phyloP scores from a whole-genome alignment of 2,113 vertebrate species.

The Copsychus sechellarum region DNA sequence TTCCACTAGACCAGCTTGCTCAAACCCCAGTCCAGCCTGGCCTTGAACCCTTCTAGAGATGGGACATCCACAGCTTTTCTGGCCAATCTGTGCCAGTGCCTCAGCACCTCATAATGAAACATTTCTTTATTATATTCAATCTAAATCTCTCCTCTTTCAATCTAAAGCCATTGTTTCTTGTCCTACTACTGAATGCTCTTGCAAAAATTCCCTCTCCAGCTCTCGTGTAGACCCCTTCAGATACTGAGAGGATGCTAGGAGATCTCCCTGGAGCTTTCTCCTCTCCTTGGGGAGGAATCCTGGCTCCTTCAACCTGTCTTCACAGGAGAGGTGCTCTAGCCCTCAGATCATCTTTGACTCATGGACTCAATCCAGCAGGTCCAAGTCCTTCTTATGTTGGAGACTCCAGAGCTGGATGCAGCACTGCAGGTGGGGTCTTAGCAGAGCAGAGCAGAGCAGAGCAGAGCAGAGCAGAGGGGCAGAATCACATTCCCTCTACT shows the following conservation, averaged over 20 bases:
- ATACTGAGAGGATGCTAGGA: neutral
- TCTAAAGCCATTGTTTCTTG: neutral
- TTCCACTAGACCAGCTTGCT: neutral
- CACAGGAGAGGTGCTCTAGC: neutral
- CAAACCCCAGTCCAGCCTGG: neutral
- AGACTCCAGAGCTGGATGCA: neutral
- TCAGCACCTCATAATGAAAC: neutral
- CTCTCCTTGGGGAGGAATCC: neutral
- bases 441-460: neutral
- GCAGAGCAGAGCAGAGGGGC: neutral
- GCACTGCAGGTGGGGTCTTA: neutral
- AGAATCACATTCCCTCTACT: neutral
- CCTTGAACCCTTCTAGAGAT: neutral
- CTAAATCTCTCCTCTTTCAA: neutral
- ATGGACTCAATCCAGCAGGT: neutral
- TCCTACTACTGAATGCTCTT: neutral
- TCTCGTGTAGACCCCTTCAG: neutral
- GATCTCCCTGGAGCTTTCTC: neutral
- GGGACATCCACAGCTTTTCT: neutral
- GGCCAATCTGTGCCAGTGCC: neutral
- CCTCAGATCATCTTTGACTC: neutral
- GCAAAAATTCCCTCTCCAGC: neutral
- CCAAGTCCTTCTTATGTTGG: neutral
- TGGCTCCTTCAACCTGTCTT: neutral
- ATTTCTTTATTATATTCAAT: neutral